phyloP scores from a whole-genome alignment of 2,113 vertebrate genomes.

The Tamias sibiricus region DNA sequence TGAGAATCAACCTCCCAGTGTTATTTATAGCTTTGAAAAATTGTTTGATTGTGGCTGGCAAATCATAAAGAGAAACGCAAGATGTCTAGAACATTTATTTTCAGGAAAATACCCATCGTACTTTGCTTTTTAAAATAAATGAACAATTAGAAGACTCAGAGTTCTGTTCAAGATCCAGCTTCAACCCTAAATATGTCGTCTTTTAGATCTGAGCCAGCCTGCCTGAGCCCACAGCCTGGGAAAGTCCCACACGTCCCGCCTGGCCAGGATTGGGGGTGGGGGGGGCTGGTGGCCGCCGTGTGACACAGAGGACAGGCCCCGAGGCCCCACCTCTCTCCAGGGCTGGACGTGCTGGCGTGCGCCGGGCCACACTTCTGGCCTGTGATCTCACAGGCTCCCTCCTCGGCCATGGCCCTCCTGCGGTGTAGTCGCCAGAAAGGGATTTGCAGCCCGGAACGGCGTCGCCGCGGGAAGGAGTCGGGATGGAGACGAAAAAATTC shows the following conservation, averaged over 20 bases:
- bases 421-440: no score
- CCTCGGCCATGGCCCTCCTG: not conserved
- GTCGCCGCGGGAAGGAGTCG: no score
- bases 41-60: not conserved
- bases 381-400: not conserved
- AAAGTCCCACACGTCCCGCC: not conserved
- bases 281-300: rapidly evolving
- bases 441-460: no score
- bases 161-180: not conserved
- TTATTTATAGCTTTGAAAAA: conserved; percentile 29
- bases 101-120: not conserved
- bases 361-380: not conserved
- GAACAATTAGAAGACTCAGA: not conserved
- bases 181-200: not conserved
- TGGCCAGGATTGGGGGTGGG: not conserved
- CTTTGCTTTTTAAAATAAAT: conserved; percentile 29
- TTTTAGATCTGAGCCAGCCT: not conserved
- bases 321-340: not conserved
- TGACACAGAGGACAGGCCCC: no score
- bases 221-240: not conserved
- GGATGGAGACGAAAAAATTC: no score
- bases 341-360: rapidly evolving
- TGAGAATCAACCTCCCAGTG: not conserved
- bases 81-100: not conserved
- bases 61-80: not conserved